Evolutionary conservation across 2,888 invertebrate species (phyloP).

Genomic region (Caradrina kadenii): DNA sequence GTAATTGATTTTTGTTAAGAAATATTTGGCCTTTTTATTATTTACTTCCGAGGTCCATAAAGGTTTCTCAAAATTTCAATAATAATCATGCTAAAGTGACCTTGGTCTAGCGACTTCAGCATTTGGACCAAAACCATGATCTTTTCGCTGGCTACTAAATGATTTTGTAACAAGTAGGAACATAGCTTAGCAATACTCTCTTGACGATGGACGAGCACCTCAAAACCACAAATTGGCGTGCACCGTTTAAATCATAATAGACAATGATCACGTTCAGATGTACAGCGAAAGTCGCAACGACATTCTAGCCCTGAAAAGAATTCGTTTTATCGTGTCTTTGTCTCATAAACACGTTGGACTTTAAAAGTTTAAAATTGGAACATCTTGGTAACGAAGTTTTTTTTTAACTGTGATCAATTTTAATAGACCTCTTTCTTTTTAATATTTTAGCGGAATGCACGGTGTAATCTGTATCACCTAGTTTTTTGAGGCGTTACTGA

Average conservation of each 20-base stretch:
- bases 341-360: constrained; percentile 38
- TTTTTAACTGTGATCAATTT: constrained; percentile 15
- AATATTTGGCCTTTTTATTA: neutral
- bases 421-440: constrained; percentile 31
- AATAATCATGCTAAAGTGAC: neutral
- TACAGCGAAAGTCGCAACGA: constrained; percentile 75
- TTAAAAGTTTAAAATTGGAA: constrained; percentile 34
- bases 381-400: constrained; percentile 29
- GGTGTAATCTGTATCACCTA: constrained; percentile 35
- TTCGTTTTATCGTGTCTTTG: constrained; percentile 39
- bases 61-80: neutral
- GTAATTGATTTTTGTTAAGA: neutral
- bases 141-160: neutral
- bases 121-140: neutral
- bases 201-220: constrained; percentile 19
- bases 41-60: neutral
- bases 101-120: neutral
- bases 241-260: constrained; percentile 58
- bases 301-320: constrained; percentile 44
- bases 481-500: constrained; percentile 34
- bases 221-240: constrained; percentile 40
- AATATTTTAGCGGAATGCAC: constrained; percentile 31
- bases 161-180: no score
- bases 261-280: constrained; percentile 60
- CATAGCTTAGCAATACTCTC: constrained; percentile 3